Evolutionary conservation across 1,140 invertebrate genomes (phyloP).

Genomic region (Cotesia typhae): DNA sequence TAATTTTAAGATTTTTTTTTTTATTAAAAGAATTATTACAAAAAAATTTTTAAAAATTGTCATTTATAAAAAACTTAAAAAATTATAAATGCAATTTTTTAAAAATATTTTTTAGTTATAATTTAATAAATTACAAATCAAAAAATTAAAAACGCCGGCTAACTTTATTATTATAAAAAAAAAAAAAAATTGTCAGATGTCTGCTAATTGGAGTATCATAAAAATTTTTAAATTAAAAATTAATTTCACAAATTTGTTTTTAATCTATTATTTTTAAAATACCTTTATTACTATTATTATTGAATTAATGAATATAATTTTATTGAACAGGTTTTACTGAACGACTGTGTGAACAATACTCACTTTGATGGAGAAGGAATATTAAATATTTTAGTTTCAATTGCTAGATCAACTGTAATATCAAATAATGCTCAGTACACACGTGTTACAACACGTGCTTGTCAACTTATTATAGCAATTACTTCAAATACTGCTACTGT

Average conservation of each 20-base stretch:
- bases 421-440: conserved; percentile 64
- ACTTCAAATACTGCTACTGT: conserved; percentile 59
- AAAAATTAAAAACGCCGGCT: no score
- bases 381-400: conserved; percentile 61
- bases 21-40: no score
- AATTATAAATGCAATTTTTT: no score
- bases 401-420: conserved; percentile 61
- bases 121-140: no score
- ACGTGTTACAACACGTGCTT: conserved; percentile 60
- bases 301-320: conserved; percentile 6
- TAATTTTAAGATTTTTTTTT: no score
- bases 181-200: no score
- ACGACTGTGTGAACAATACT: conserved; percentile 60
- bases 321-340: conserved; percentile 57
- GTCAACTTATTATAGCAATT: conserved; percentile 62
- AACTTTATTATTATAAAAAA: no score
- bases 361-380: conserved; percentile 59
- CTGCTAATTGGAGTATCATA: no score
- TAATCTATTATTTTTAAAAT: conserved; percentile 2
- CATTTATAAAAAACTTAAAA: background rate
- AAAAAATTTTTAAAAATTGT: no score
- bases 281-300: conserved; percentile 3
- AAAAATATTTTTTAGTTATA: no score
- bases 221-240: background rate
- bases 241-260: background rate